Conservation (phyloP, 2,113 vertebrate species). For the Entomyzon cyanotis region DNA sequence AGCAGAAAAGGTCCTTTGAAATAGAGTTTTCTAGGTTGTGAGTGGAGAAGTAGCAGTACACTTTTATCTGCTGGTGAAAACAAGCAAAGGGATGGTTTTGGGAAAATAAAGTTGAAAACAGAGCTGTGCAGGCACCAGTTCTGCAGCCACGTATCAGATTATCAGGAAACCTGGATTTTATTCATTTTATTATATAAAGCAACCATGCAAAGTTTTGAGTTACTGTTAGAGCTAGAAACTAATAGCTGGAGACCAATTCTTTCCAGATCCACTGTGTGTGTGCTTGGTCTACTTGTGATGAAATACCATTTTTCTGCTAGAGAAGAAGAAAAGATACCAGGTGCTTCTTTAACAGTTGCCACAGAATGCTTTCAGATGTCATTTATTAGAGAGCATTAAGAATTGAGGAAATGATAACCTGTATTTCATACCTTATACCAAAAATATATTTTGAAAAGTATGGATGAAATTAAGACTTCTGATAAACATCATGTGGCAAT, state of each 20-base stretch:
- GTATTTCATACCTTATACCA: neutral
- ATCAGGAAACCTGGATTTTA: neutral
- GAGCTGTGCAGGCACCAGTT: neutral
- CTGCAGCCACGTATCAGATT: neutral
- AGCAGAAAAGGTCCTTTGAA: neutral
- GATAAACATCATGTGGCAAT: neutral
- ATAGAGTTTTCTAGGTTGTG: neutral
- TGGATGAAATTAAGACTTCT: neutral
- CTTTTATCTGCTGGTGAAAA: neutral
- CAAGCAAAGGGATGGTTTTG: neutral
- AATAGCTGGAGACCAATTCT: neutral
- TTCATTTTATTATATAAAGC: neutral
- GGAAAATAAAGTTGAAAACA: neutral
- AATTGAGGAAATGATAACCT: neutral
- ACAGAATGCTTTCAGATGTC: neutral
- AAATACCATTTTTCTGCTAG: neutral
- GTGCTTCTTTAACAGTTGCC: neutral
- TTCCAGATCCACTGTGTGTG: fast-evolving
- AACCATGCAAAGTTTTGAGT: neutral
- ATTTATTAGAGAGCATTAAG: neutral
- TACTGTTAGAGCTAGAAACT: neutral
- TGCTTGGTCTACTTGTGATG: neutral
- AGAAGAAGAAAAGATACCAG: neutral
- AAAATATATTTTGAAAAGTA: neutral
- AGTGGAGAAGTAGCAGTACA: neutral